Conservation (phyloP, 2,888 invertebrate genomes). For the Caenorhabditis parvicauda region DNA sequence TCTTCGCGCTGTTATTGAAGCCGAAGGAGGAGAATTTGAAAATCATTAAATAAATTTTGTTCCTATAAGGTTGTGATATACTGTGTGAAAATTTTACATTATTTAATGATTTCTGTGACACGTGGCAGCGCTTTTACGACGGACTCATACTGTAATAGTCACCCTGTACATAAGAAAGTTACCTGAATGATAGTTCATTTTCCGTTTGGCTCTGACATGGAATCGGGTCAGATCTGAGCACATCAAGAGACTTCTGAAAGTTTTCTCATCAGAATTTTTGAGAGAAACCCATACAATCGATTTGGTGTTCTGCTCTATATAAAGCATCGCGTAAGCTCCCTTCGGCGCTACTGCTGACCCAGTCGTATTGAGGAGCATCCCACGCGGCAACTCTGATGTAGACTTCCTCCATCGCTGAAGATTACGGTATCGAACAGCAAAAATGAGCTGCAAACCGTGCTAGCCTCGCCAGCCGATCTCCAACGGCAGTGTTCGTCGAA, state of each 20-base stretch:
- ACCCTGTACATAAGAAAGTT: no score
- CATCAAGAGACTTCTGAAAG: constrained; percentile 31
- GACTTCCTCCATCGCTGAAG: constrained; percentile 52
- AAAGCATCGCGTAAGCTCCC: constrained; percentile 52
- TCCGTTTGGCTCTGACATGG: constrained; percentile 50
- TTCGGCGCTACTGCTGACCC: constrained; percentile 51
- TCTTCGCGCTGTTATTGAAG: no score
- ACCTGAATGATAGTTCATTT: constrained; percentile 52
- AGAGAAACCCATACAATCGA: no score
- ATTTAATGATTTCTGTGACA: no score
- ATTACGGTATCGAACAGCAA: background rate
- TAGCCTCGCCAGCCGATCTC: constrained; percentile 51
- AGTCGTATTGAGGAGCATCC: constrained; percentile 53
- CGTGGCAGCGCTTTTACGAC: no score
- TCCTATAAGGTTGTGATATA: background rate
- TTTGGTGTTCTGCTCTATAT: constrained; percentile 51
- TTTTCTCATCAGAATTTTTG: constrained; percentile 8
- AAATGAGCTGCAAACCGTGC: constrained; percentile 24
- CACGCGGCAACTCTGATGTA: constrained; percentile 31
- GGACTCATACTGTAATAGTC: no score
- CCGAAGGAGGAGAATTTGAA: no score
- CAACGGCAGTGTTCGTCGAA: constrained; percentile 57
- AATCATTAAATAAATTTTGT: no score
- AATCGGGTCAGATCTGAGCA: constrained; percentile 58
- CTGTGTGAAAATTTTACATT: background rate